A percentile compares a stretch with the other conserved stretches of the same genome.
Evolutionary conservation across 92 coral and sea anemone species (phyloP).

Genomic region (Umimayanthus chanpuru): DNA sequence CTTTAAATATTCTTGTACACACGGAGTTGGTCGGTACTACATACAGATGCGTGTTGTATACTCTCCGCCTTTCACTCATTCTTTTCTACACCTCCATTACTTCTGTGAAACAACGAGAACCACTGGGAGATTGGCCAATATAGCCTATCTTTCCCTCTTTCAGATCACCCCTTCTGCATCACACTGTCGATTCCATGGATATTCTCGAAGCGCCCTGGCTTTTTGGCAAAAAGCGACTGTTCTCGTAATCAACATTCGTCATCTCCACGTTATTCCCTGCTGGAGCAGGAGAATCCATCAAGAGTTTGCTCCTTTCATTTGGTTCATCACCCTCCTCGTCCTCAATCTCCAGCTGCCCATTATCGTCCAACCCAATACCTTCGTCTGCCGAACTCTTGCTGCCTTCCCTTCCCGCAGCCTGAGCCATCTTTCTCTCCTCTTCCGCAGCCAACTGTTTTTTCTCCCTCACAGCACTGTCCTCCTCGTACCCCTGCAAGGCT

Average conservation of each 20-base stretch:
- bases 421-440: conserved; percentile 23
- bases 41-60: not conserved
- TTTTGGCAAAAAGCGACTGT: conserved; percentile 11
- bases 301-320: conserved; percentile 20
- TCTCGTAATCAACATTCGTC: not conserved
- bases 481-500: not conserved
- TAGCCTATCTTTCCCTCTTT: not conserved
- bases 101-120: not conserved
- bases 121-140: not conserved
- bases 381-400: conserved; percentile 44
- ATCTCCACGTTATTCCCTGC: not conserved
- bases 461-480: conserved; percentile 36
- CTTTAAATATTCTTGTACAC: not conserved
- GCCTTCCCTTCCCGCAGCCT: conserved; percentile 33
- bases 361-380: conserved; percentile 38
- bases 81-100: not conserved
- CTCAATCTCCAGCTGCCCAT: conserved; percentile 29
- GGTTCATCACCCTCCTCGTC: conserved; percentile 1
- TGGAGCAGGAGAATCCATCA: not conserved
- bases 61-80: not conserved
- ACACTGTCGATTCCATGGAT: conserved; percentile 22
- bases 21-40: not conserved
- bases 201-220: not conserved
- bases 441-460: conserved; percentile 36
- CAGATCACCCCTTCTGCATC: not conserved